A percentile compares a stretch with the other conserved stretches of the same genome.
Conservation (phyloP, 2,888 invertebrate species). For the Minunthozetes semirufus region DNA sequence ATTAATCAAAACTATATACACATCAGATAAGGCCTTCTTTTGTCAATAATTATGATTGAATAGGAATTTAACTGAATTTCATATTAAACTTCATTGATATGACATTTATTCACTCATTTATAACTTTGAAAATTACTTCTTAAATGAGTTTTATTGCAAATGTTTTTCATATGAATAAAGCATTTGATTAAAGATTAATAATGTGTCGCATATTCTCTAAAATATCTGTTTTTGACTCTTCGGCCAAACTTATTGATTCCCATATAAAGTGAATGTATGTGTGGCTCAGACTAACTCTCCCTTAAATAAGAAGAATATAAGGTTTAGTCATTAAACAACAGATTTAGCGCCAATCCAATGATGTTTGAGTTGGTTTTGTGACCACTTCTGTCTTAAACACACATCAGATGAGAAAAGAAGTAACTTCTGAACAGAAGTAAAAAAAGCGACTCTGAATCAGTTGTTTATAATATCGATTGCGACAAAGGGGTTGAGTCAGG, state of each 20-base stretch:
- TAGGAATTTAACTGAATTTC: constrained; percentile 1
- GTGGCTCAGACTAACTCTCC: not conserved
- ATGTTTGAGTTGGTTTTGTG: not conserved
- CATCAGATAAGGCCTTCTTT: not conserved
- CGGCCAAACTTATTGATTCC: not conserved
- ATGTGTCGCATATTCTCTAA: not conserved
- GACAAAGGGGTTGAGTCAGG: not conserved
- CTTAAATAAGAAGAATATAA: not conserved
- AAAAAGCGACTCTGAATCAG: not conserved
- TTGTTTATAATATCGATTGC: not conserved
- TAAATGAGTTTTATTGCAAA: not conserved
- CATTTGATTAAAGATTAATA: not conserved
- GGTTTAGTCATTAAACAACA: constrained; percentile 1
- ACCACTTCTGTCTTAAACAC: constrained; percentile 13
- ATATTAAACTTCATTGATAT: constrained; percentile 6
- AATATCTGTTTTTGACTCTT: not conserved
- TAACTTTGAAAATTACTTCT: not conserved
- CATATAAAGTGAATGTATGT: not conserved
- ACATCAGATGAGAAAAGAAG: not conserved
- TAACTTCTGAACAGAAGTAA: not conserved
- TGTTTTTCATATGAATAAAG: not conserved
- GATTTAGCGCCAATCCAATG: not conserved
- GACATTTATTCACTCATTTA: not conserved
- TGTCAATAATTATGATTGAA: constrained; percentile 24
- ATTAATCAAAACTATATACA: constrained; percentile 21